Evolutionary conservation across 2,888 invertebrate species (phyloP), one percentile per base, ranked within the genome.

Genomic region (Platycheirus rosarum): DNA sequence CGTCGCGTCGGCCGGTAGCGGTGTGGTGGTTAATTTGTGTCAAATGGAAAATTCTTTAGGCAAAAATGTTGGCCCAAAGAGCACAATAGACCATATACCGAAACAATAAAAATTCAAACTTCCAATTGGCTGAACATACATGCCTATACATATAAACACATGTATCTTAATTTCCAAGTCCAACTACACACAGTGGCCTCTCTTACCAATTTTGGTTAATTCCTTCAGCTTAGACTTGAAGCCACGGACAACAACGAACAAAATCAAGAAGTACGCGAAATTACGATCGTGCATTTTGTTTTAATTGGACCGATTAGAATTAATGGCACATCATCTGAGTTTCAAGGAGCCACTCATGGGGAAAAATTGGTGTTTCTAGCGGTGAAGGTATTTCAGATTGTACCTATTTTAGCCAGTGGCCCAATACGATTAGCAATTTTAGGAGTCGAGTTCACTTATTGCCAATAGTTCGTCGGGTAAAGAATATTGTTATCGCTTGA

Each of bases 251-350:
- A 49, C 51, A 51, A 23, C 18, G 18, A 20, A 40, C 53, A 48
- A 53, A 76, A 79, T 57, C 70, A 53, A 65, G 63, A 74, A 69
- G 71, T 71, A 76, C 70, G 76, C 80, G 65, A 76, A 82, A 82
- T 82, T 77, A 77, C 77, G 63, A 66, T 82, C 82, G 82, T 82
- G 82, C 77, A 82, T 82, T 82, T 76, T 77, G 71, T 82, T 82
- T 82, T 82, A 82, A 82, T 82, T 82, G 82, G 82, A 73, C 82
- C 77, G 82, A 82, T 82, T 82, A 76, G 82, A 77, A 77, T 77
- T 77, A 77, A 77, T 77, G 76, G 76, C 70, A 77, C 70, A 77
- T 77, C 76, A 77, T 77, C 76, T 49, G 65, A 55, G 70, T 42
- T 55, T 63, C 70, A 77, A 77, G 65, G 76, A 77, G 62, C 70